Evolutionary conservation across 2,113 vertebrate species (phyloP), one percentile per base, ranked within the genome.

Genomic region (Brachionichthys hirsutus): DNA sequence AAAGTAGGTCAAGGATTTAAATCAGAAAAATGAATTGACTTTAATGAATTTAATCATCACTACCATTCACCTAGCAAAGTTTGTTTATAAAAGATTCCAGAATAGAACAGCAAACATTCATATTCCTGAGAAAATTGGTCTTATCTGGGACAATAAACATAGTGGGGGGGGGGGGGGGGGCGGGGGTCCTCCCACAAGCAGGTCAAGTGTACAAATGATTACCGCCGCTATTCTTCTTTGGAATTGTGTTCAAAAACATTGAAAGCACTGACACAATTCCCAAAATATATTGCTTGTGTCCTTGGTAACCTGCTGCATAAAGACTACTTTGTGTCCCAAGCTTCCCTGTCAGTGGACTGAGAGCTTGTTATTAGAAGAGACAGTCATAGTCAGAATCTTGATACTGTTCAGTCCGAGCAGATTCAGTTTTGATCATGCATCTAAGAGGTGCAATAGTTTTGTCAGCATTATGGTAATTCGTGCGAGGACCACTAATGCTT

Each of bases 1-100:
- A 36, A 80, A 83, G 47, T 70, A 58, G 76, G 78, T 72, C 78
- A 83, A 56, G 22, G 44, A 41, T 49, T 49, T 4, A 30, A 30
- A 30, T 43, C 10, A 12, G 8, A 12, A 35, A 35, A 38, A 38
- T 11, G 36, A 38, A 38, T 12, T 9, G 2, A 2, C 10, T 38
- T 38, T 9, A 35, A 35, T 35, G 34, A 4, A 35, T 35, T 38
- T 60, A 30, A 30, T 30, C 3, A 30, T 4, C 24, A 53, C 22
- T 41, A 40, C 14, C 12, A 43, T 52, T 49, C 13, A 8, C 67
- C 22, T 36, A 51, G 12, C 24, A 30, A 69, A 12, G 36, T 69
- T 52, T 60, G 49, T 77, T 61, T 46, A 58, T 17, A 14, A n/a
- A 9, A 1, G 16, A 14, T 19, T 22, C 36, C 10, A 15, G 8